Evolutionary conservation across 2,113 vertebrate species (phyloP).

Genomic region (Pithys albifrons): DNA sequence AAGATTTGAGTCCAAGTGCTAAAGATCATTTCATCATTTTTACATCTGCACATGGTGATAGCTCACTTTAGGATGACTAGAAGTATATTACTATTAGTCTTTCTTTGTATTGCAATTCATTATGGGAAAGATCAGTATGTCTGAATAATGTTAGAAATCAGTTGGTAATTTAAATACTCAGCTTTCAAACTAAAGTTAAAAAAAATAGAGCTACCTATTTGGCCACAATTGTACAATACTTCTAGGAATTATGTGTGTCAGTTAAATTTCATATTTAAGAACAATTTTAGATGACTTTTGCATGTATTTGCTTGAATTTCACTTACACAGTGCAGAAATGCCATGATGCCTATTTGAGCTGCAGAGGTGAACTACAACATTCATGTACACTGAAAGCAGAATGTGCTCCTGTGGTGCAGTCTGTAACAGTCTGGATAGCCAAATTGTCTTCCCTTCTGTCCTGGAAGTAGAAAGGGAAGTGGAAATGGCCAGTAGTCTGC

Average conservation of each 20-base stretch:
- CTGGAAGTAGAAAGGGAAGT: neutral
- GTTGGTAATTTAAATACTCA: neutral
- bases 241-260: neutral
- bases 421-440: neutral
- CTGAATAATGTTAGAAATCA: neutral
- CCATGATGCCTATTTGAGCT: neutral
- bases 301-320: neutral
- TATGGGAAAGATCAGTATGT: neutral
- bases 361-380: neutral
- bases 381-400: neutral
- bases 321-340: neutral
- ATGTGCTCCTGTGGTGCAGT: neutral
- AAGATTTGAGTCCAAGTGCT: neutral
- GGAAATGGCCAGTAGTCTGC: neutral
- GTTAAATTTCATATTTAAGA: neutral
- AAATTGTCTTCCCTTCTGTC: neutral
- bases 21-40: neutral
- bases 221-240: neutral
- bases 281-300: neutral
- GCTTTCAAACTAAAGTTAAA: neutral
- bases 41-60: neutral
- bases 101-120: neutral
- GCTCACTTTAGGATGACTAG: neutral
- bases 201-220: neutral
- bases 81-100: neutral